These are phyloP conservation scores for Cyprinodon variegatus DNA, from an alignment of 2,113 vertebrate genomes.

Conservation along the genomic window DNA sequence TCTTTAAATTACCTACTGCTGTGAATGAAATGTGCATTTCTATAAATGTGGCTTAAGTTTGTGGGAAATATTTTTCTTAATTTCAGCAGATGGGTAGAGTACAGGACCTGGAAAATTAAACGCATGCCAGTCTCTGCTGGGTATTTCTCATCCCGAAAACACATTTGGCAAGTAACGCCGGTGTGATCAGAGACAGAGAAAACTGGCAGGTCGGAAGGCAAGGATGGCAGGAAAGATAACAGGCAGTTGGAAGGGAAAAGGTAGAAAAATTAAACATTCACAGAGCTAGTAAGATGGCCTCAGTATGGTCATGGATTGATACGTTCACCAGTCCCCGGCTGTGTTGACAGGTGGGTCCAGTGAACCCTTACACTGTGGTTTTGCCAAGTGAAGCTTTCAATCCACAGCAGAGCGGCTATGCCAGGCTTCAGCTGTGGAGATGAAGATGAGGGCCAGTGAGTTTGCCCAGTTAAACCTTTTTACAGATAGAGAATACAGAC, in stretches of 20 bases:
- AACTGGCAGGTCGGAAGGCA: conserved; percentile 43
- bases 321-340: conserved; percentile 48
- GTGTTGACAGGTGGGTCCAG: conserved; percentile 62
- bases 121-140: conserved; percentile 21
- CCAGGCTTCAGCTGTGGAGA: conserved; percentile 33
- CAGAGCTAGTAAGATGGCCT: conserved; percentile 44
- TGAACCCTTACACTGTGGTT: conserved; percentile 37
- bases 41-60: background rate
- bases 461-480: background rate
- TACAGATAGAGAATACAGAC: conserved; percentile 34
- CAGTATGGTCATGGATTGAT: conserved; percentile 59
- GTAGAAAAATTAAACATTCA: conserved; percentile 38
- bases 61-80: background rate
- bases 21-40: background rate
- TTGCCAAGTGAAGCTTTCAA: conserved; percentile 38
- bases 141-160: conserved; percentile 20
- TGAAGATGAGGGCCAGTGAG: background rate
- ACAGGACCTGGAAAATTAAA: conserved; percentile 1
- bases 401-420: conserved; percentile 11
- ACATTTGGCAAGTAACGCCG: conserved; percentile 27
- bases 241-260: conserved; percentile 54
- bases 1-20: background rate
- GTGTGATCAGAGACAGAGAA: conserved; percentile 33
- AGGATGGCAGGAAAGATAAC: conserved; percentile 33
- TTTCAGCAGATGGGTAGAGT: conserved; percentile 3